Evolutionary conservation across 2,113 vertebrate species (phyloP).

Genomic region (Perca flavescens): DNA sequence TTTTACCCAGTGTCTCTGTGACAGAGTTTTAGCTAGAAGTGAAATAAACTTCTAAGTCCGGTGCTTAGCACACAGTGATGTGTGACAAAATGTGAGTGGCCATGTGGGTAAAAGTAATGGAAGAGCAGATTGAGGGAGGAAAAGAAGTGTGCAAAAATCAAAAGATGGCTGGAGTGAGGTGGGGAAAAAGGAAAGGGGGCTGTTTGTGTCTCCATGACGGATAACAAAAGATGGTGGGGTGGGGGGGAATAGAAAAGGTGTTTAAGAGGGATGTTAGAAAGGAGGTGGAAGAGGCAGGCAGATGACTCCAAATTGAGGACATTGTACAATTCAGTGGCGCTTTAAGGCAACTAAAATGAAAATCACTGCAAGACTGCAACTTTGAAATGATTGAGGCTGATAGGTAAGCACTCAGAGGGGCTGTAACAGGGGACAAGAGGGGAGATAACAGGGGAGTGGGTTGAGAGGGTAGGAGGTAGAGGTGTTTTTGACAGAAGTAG

Average conservation of each 20-base stretch:
- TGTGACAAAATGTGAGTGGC: not conserved
- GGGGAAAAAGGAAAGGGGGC: constrained; percentile 17
- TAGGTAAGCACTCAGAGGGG: constrained; percentile 68
- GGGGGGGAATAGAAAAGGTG: constrained; percentile 24
- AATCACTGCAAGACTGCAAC: constrained; percentile 52
- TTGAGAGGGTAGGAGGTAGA: constrained; percentile 60
- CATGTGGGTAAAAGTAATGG: constrained; percentile 22
- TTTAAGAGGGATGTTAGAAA: constrained; percentile 28
- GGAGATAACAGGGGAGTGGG: constrained; percentile 58
- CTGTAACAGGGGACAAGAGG: constrained; percentile 67
- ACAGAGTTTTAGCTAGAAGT: constrained; percentile 35
- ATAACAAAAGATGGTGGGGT: constrained; percentile 52
- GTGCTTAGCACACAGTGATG: constrained; percentile 21
- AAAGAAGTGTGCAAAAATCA: constrained; percentile 15
- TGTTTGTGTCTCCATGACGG: constrained; percentile 58
- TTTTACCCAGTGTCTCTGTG: constrained; percentile 29
- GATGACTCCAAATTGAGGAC: constrained; percentile 56
- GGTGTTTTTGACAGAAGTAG: constrained; percentile 66
- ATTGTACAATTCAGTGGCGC: constrained; percentile 43
- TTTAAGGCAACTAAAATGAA: constrained; percentile 68
- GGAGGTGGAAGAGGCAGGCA: constrained; percentile 25
- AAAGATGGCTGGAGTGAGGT: not conserved
- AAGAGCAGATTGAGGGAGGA: constrained; percentile 2
- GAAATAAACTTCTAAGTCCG: constrained; percentile 34
- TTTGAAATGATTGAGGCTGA: constrained; percentile 73